A percentile compares a stretch with the other conserved stretches of the same genome.
Evolutionary conservation across 1,140 invertebrate genomes (phyloP).

Genomic region (Drosophila pandora): DNA sequence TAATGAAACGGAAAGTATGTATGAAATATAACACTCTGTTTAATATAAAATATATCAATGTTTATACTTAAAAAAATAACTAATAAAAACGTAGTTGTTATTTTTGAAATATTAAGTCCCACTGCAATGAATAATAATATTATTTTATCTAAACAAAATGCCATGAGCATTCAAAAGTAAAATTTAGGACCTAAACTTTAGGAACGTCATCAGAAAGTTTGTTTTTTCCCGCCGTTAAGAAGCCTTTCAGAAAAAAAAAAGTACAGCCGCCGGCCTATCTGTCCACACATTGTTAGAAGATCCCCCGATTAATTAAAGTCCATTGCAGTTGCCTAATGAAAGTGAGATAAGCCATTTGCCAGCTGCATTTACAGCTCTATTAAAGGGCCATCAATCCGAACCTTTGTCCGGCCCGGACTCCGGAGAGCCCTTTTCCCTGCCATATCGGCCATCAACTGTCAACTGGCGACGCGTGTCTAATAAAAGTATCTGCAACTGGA

Average conservation of each 20-base stretch:
- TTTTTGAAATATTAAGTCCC: no score
- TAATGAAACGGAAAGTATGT: no score
- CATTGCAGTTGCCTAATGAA: conserved; percentile 34
- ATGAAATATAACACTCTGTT: no score
- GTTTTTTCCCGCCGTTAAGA: no score
- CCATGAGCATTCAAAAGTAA: no score
- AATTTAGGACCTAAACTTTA: no score
- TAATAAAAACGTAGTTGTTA: no score
- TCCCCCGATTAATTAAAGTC: conserved; percentile 44
- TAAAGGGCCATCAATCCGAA: conserved; percentile 53
- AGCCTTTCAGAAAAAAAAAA: neutral
- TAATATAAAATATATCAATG: no score
- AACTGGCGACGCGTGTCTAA: conserved; percentile 77
- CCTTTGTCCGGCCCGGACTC: conserved; percentile 13
- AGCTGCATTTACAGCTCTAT: conserved; percentile 76
- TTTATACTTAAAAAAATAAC: no score
- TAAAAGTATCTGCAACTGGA: conserved; percentile 70
- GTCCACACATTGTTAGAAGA: conserved; percentile 15
- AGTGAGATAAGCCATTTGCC: conserved; percentile 41
- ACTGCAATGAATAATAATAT: no score
- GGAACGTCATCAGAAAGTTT: no score
- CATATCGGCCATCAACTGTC: conserved; percentile 39
- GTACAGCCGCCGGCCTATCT: neutral
- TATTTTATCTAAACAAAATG: no score
- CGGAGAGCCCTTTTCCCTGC: conserved; percentile 28